Evolutionary conservation across 2,888 invertebrate genomes (phyloP).

Genomic region (Marronus borbonicus): DNA sequence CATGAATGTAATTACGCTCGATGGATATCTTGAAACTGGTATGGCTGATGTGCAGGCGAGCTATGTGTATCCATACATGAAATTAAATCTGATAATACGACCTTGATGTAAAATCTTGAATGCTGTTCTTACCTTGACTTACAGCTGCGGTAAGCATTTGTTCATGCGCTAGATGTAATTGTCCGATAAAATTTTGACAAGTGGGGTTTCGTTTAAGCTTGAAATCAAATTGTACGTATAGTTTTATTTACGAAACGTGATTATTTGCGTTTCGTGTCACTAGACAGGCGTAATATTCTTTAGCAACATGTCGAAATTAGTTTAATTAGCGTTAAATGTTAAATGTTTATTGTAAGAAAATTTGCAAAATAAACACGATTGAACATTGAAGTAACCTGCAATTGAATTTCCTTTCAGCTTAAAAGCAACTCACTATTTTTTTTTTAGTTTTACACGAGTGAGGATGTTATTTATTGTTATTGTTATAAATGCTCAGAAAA

Average conservation of each 20-base stretch:
- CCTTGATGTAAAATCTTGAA: constrained; percentile 30
- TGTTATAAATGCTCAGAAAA: no score
- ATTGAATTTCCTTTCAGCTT: no score
- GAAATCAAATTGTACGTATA: constrained; percentile 11
- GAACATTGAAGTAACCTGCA: background rate
- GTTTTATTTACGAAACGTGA: constrained; percentile 8
- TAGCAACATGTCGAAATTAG: background rate
- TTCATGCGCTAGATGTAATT: constrained; percentile 19
- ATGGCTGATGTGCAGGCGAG: background rate
- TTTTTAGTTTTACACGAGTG: no score
- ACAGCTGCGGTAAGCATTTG: constrained; percentile 27
- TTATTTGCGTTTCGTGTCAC: background rate
- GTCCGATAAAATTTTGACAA: constrained; percentile 22
- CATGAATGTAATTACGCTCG: constrained; percentile 31
- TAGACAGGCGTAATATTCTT: background rate
- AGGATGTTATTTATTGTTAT: no score
- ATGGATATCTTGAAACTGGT: constrained; percentile 17
- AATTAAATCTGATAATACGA: constrained; percentile 35
- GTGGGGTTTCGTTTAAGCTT: constrained; percentile 13
- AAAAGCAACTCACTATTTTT: no score
- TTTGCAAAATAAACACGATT: background rate
- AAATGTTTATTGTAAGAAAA: background rate
- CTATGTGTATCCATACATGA: constrained; percentile 13
- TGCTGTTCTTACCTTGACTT: constrained; percentile 34
- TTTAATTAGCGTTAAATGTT: background rate